These are phyloP conservation scores for Gryllus bimaculatus DNA, from an alignment of 1,140 invertebrate genomes.

Conservation along the genomic window DNA sequence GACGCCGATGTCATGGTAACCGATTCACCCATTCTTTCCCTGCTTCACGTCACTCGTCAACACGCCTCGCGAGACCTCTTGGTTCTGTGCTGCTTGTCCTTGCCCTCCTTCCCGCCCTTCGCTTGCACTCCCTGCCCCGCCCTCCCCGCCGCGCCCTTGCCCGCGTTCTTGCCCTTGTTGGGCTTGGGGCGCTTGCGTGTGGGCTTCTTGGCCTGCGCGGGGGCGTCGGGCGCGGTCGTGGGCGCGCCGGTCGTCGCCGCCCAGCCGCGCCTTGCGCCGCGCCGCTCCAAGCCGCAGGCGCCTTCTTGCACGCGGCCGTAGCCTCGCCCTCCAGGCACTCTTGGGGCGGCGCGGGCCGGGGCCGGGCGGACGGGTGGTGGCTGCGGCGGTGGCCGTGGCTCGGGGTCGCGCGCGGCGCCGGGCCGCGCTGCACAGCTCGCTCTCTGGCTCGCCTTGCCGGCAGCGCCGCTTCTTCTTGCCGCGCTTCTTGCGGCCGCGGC, in stretches of 20 bases:
- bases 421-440: slow-evolving; percentile 36
- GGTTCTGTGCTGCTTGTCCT: background rate
- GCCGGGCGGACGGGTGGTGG: too few species aligned
- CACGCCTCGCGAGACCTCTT: background rate
- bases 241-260: background rate
- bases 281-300: background rate
- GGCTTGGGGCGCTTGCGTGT: background rate
- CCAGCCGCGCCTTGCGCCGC: slow-evolving; percentile 6
- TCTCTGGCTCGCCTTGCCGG: slow-evolving; percentile 11
- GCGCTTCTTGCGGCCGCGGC: slow-evolving; percentile 18
- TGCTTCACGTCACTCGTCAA: background rate
- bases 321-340: slow-evolving; percentile 10
- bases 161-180: background rate
- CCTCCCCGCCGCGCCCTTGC: background rate
- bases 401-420: slow-evolving; percentile 28
- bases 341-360: background rate
- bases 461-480: slow-evolving; percentile 22
- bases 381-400: too few species aligned
- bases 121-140: background rate
- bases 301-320: background rate
- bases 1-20: background rate
- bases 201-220: background rate
- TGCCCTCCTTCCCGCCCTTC: background rate
- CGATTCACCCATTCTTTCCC: background rate
- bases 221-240: background rate